phyloP scores from a whole-genome alignment of 2,113 vertebrate species.

The Tetraodon nigroviridis region DNA sequence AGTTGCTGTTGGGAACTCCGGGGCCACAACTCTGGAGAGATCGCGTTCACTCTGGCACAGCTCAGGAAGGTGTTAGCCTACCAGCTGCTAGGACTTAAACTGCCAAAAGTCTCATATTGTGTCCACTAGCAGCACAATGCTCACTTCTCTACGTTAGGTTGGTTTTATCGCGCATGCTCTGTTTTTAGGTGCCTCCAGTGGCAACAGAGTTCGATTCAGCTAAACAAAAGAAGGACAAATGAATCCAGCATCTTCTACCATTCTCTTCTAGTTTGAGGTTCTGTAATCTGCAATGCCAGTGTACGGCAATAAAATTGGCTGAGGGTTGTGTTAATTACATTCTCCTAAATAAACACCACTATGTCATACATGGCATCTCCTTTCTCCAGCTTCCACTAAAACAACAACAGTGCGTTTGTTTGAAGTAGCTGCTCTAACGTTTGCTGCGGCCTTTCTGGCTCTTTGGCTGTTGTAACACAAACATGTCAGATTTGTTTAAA shows the following conservation, averaged over 20 bases:
- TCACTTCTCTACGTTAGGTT: constrained; percentile 3
- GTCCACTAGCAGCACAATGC: constrained; percentile 31
- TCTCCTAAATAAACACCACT: constrained; percentile 55
- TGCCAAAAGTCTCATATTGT: constrained; percentile 25
- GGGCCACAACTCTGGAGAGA: constrained; percentile 24
- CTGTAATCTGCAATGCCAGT: no score
- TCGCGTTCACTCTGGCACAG: constrained; percentile 17
- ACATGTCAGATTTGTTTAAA: constrained; percentile 57
- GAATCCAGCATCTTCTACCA: no score
- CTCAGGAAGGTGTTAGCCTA: constrained; percentile 20
- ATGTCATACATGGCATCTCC: constrained; percentile 17
- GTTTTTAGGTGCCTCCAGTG: no score
- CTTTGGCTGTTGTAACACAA: constrained; percentile 43
- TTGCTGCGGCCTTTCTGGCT: constrained; percentile 27
- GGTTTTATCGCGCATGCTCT: no score
- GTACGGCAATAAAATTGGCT: constrained; percentile 8
- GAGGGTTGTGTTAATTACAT: constrained; percentile 21
- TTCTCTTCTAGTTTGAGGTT: no score
- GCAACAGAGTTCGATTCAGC: no score
- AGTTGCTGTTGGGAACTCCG: not conserved
- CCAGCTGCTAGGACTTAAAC: constrained; percentile 38
- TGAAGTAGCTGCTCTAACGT: constrained; percentile 27
- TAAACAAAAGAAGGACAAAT: no score
- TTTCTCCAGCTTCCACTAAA: constrained; percentile 38
- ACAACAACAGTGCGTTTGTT: constrained; percentile 36